These are phyloP conservation scores for Burhinus oedicnemus DNA, from an alignment of 2,113 vertebrate species.

Conservation along the genomic window DNA sequence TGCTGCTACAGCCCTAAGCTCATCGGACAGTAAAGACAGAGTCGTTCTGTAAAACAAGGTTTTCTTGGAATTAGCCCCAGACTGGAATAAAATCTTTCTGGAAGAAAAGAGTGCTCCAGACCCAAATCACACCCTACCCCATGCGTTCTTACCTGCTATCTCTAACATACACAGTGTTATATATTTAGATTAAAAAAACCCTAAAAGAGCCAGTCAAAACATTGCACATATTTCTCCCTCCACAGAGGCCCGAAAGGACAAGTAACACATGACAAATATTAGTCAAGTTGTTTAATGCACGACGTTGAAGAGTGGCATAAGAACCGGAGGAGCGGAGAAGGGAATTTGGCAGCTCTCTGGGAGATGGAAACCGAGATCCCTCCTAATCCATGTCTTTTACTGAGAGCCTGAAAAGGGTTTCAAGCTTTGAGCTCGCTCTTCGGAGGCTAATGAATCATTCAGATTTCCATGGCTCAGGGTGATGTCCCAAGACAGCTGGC, in stretches of 20 bases:
- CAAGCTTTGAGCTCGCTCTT: slow-evolving; percentile 15
- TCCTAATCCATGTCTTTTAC: neutral
- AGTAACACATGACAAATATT: neutral
- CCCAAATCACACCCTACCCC: neutral
- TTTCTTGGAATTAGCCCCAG: neutral
- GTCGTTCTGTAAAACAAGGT: accelerated
- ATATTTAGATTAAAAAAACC: neutral
- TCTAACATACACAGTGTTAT: neutral
- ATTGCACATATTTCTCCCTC: neutral
- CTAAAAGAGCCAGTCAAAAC: neutral
- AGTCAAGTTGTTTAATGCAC: neutral
- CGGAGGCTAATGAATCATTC: slow-evolving; percentile 20
- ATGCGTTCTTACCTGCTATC: accelerated
- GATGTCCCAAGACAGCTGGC: slow-evolving; percentile 57
- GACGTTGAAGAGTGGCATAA: neutral
- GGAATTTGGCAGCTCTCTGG: slow-evolving; percentile 9
- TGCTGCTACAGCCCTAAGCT: neutral
- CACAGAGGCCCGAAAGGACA: neutral
- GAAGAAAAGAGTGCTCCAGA: neutral
- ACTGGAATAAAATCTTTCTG: neutral
- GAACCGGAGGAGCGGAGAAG: neutral
- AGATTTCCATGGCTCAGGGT: slow-evolving; percentile 34
- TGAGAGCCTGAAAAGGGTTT: neutral
- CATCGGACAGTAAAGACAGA: neutral
- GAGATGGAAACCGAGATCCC: slow-evolving; percentile 28